Percentiles rank a stretch among this genome's conserved stretches.
phyloP scores from a whole-genome alignment of 1,140 invertebrate species.

The Bombus turneri region DNA sequence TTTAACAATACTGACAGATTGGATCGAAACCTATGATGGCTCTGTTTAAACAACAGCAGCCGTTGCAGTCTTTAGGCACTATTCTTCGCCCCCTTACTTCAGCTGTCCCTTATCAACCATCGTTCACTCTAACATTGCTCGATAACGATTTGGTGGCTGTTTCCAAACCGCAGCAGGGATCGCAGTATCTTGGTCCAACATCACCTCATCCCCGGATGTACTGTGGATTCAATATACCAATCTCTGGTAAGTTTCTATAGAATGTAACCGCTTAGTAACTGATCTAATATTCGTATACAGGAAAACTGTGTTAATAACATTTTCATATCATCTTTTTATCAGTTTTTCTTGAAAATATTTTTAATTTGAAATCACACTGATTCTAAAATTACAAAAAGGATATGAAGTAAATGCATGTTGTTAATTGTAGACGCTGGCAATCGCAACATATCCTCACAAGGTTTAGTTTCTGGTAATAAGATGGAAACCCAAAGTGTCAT shows the following conservation, averaged over 20 bases:
- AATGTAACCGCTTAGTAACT: neutral
- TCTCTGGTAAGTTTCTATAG: constrained; percentile 74
- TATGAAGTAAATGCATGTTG: constrained; percentile 20
- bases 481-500: constrained; percentile 81
- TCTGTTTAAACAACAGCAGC: constrained; percentile 80
- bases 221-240: constrained; percentile 79
- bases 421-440: constrained; percentile 70
- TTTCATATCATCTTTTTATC: neutral
- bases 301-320: neutral
- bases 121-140: constrained; percentile 78
- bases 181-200: constrained; percentile 75
- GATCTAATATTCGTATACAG: neutral
- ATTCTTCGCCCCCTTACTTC: constrained; percentile 77
- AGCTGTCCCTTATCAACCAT: constrained; percentile 74
- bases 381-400: neutral
- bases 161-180: constrained; percentile 79
- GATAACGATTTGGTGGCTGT: constrained; percentile 79
- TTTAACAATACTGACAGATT: constrained; percentile 79
- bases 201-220: constrained; percentile 77
- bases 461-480: constrained; percentile 75
- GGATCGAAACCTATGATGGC: constrained; percentile 80
- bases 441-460: constrained; percentile 77
- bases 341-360: neutral
- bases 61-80: constrained; percentile 78
- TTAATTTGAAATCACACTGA: neutral